These are phyloP conservation scores for Deladenus siricidicola DNA, from an alignment of 2,888 invertebrate species.

Conservation along the genomic window DNA sequence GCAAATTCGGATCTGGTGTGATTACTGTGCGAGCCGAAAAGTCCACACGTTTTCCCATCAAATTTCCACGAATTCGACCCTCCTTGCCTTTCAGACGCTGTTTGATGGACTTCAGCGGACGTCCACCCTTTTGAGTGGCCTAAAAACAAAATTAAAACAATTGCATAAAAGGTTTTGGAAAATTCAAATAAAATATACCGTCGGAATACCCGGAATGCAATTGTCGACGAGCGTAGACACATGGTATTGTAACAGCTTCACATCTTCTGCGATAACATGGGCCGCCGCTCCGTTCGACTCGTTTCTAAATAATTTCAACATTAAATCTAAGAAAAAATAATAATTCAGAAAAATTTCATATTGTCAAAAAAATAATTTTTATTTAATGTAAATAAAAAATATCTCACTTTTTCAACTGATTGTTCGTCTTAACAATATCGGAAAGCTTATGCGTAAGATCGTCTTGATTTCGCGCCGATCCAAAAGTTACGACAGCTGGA, in stretches of 20 bases:
- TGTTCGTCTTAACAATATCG: constrained; percentile 95
- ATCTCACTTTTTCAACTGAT: constrained; percentile 61
- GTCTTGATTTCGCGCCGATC: constrained; percentile 93
- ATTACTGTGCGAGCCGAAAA: constrained; percentile 94
- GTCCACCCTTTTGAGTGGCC: constrained; percentile 97
- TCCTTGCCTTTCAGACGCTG: constrained; percentile 92
- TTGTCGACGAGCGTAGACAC: constrained; percentile 96
- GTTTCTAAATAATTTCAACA: constrained; percentile 63
- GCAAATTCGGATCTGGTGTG: constrained; percentile 59
- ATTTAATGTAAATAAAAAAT: background rate
- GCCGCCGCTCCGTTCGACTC: constrained; percentile 94
- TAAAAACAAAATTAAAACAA: constrained; percentile 32
- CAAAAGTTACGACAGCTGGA: constrained; percentile 97
- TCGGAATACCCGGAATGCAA: constrained; percentile 93
- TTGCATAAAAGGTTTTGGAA: no score
- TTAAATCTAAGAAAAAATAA: no score
- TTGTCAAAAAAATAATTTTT: background rate
- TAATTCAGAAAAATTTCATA: background rate
- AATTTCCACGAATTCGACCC: constrained; percentile 93
- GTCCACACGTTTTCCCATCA: constrained; percentile 99
- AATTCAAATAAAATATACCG: no score
- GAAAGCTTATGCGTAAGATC: constrained; percentile 97
- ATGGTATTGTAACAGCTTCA: constrained; percentile 94
- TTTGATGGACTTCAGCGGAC: constrained; percentile 93
- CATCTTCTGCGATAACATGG: constrained; percentile 90